These are phyloP conservation scores for Indri indri DNA, from an alignment of 2,113 vertebrate species.

Conservation along the genomic window DNA sequence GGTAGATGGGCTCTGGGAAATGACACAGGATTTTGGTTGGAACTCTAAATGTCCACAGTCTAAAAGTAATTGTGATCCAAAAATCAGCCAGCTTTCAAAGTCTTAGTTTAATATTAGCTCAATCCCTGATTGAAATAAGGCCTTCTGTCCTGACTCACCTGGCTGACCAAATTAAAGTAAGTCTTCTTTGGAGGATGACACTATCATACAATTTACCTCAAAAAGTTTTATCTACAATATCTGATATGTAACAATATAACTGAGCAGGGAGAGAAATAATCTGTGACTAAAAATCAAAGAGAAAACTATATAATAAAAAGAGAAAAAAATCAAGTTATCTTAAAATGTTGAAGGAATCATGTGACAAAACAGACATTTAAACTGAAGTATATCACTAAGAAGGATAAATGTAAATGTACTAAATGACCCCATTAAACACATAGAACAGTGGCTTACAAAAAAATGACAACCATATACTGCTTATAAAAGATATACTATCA, in stretches of 20 bases:
- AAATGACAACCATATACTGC: not conserved
- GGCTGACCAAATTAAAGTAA: not conserved
- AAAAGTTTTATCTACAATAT: not conserved
- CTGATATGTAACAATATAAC: not conserved
- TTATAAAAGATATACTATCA: not conserved
- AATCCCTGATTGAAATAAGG: not conserved
- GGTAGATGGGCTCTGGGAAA: not conserved
- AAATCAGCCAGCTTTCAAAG: not conserved
- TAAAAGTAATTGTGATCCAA: not conserved
- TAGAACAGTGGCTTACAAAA: not conserved
- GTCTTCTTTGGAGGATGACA: not conserved
- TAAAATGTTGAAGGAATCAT: not conserved
- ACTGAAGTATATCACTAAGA: not conserved
- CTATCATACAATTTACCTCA: not conserved
- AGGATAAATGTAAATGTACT: not conserved
- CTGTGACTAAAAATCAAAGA: not conserved
- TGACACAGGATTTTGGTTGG: not conserved
- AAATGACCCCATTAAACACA: not conserved
- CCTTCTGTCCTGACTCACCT: not conserved
- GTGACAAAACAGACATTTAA: not conserved
- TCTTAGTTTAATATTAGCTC: not conserved
- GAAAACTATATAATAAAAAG: not conserved
- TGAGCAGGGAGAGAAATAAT: not conserved
- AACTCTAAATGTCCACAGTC: not conserved
- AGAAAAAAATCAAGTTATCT: not conserved